These are phyloP conservation scores for Acleris literana DNA, from an alignment of 2,888 invertebrate genomes.

Conservation along the genomic window DNA sequence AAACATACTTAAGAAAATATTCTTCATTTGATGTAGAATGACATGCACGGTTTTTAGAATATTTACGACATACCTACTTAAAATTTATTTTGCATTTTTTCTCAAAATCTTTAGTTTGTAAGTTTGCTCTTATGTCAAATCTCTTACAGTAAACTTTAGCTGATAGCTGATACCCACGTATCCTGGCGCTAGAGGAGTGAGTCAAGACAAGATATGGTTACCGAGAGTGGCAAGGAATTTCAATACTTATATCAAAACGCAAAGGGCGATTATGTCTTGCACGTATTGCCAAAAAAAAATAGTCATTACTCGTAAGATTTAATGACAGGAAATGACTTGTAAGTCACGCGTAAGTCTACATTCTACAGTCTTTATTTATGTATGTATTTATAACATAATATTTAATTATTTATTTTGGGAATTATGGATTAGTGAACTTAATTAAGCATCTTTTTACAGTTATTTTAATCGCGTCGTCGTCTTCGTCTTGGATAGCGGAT, in stretches of 20 bases:
- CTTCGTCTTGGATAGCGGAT: slow-evolving; percentile 32
- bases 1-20: background rate
- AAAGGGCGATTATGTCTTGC: background rate
- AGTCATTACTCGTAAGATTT: slow-evolving; percentile 4
- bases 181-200: slow-evolving; percentile 13
- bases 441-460: slow-evolving; percentile 34
- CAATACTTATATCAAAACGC: background rate
- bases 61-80: background rate
- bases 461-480: slow-evolving; percentile 20
- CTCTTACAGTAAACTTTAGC: slow-evolving; percentile 31
- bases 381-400: slow-evolving; percentile 16
- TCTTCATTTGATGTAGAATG: background rate
- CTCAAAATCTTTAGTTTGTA: slow-evolving; percentile 23
- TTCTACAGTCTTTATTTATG: slow-evolving; percentile 11
- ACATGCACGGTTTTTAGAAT: slow-evolving; percentile 1
- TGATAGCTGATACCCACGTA: slow-evolving; percentile 5
- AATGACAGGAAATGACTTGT: slow-evolving; percentile 14
- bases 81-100: background rate
- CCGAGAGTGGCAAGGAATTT: background rate
- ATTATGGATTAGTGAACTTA: slow-evolving; percentile 14
- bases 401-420: slow-evolving; percentile 7
- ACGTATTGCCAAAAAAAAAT: background rate
- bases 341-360: slow-evolving; percentile 26
- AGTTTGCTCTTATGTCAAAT: slow-evolving; percentile 21
- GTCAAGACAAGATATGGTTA: background rate